Conservation (phyloP, 1,140 invertebrate genomes). For the Drosophila fuyamai region DNA sequence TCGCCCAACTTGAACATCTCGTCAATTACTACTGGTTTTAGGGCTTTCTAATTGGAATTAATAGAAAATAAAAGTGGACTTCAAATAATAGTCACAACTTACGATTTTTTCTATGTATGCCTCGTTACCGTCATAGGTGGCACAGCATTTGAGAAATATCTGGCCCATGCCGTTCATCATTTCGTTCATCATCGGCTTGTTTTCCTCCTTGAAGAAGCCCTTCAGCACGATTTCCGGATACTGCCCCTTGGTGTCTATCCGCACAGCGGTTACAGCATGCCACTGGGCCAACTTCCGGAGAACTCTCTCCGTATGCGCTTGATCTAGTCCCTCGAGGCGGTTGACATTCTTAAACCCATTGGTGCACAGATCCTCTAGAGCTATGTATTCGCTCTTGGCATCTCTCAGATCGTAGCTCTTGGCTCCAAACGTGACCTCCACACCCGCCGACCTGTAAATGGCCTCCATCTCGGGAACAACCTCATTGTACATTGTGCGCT, state of each 20-base stretch:
- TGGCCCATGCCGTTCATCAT: conserved; percentile 36
- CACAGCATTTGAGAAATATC: conserved; percentile 46
- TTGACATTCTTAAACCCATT: conserved; percentile 85
- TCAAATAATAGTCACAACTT: neutral
- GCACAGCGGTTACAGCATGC: conserved; percentile 85
- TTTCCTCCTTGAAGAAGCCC: conserved; percentile 58
- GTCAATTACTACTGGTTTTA: conserved; percentile 30
- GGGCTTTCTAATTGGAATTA: conserved; percentile 28
- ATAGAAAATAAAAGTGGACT: neutral
- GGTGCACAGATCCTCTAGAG: conserved; percentile 86
- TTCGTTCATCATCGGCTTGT: conserved; percentile 30
- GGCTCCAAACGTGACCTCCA: conserved; percentile 57
- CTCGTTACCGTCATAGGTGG: conserved; percentile 47
- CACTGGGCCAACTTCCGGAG: conserved; percentile 86
- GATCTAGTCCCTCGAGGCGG: conserved; percentile 85
- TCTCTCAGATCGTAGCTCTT: conserved; percentile 48
- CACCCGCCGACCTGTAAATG: conserved; percentile 72
- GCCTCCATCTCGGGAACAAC: conserved; percentile 70
- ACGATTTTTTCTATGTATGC: conserved; percentile 64
- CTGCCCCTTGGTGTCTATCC: conserved; percentile 85
- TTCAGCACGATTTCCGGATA: conserved; percentile 20
- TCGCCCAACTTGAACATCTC: conserved; percentile 36
- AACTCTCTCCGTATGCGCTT: conserved; percentile 85
- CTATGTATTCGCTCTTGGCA: conserved; percentile 62
- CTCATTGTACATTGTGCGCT: conserved; percentile 51